A percentile compares a stretch with the other conserved stretches of the same genome.
phyloP scores from a whole-genome alignment of 2,113 vertebrate species.

The Synodontis membranacea region DNA sequence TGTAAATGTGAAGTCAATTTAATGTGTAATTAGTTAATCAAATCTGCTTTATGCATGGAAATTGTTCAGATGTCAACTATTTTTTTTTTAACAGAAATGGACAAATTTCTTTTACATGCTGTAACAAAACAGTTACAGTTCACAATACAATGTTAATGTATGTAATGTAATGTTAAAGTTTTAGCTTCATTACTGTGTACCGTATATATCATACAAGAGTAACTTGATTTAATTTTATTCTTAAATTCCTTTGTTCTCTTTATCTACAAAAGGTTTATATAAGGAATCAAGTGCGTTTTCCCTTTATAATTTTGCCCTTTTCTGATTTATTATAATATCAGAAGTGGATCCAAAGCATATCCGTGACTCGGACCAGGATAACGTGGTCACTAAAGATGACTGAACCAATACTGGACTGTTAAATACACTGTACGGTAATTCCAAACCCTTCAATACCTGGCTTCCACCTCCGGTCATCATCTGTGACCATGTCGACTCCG shows the following conservation, averaged over 20 bases:
- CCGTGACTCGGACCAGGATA: not conserved
- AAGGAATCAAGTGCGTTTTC: not conserved
- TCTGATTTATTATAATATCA: not conserved
- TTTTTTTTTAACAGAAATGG: not conserved
- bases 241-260: not conserved
- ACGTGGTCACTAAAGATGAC: not conserved
- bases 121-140: not conserved
- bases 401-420: not conserved
- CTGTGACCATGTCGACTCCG: constrained; percentile 95
- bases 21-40: not conserved
- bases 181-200: not conserved
- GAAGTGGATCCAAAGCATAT: not conserved
- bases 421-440: not conserved
- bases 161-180: too few relatives aligned
- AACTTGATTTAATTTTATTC: too few relatives aligned
- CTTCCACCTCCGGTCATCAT: constrained; percentile 92
- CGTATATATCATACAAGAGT: not conserved
- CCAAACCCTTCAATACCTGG: constrained; percentile 74
- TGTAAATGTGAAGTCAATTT: too few relatives aligned
- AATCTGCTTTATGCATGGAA: not conserved
- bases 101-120: not conserved
- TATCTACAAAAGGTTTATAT: not conserved
- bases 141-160: not conserved
- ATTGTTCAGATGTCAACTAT: not conserved
- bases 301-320: not conserved